Conservation (phyloP, 2,797 vertebrate genomes). For the Odontamblyopus lacepedii region DNA sequence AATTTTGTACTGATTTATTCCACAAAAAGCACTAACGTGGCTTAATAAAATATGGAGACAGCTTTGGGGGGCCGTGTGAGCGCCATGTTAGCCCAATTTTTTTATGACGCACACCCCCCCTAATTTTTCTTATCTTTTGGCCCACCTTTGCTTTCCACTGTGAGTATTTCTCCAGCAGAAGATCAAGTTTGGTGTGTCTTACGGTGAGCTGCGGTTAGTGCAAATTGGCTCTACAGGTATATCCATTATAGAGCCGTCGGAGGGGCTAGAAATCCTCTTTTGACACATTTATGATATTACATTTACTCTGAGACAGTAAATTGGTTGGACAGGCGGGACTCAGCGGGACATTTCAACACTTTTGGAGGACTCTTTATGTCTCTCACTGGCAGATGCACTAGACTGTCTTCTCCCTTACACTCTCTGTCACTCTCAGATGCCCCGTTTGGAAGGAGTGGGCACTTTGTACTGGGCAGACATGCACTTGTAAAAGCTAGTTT, state of each 20-base stretch:
- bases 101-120: slow-evolving; percentile 39
- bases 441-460: slow-evolving; percentile 16
- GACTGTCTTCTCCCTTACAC: slow-evolving; percentile 36
- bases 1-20: not conserved
- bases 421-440: slow-evolving; percentile 48
- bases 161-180: slow-evolving; percentile 38
- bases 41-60: slow-evolving; percentile 38
- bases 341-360: slow-evolving; percentile 66
- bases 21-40: not conserved
- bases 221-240: slow-evolving; percentile 51
- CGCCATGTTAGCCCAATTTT: slow-evolving; percentile 32
- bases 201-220: slow-evolving; percentile 32
- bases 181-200: slow-evolving; percentile 46
- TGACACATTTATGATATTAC: slow-evolving; percentile 59
- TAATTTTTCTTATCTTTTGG: slow-evolving; percentile 20
- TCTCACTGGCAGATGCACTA: slow-evolving; percentile 64
- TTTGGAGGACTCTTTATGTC: slow-evolving; percentile 73
- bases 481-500: slow-evolving; percentile 7
- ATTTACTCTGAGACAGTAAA: slow-evolving; percentile 45
- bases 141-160: slow-evolving; percentile 31
- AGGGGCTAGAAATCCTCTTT: slow-evolving; percentile 32
- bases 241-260: slow-evolving; percentile 40
- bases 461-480: slow-evolving; percentile 14
- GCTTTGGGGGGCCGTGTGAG: not conserved
- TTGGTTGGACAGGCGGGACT: slow-evolving; percentile 41